These are phyloP conservation scores for Plebejus anna DNA, from an alignment of 2,888 invertebrate species.

Conservation along the genomic window DNA sequence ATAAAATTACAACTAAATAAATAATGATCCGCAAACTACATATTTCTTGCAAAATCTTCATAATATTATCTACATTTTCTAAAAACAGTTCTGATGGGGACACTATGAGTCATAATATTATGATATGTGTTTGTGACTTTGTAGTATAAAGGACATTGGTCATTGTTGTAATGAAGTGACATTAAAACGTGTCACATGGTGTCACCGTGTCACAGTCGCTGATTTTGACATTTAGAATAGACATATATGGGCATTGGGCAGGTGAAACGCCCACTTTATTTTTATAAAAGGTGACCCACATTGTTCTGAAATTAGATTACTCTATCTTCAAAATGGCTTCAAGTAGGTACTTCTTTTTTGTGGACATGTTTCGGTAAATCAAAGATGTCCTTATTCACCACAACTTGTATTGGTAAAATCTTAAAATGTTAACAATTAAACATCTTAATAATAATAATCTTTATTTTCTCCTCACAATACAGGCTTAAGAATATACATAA, in stretches of 20 bases:
- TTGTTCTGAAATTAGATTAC: not conserved
- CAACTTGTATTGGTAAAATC: too few species aligned
- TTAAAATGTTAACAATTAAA: not conserved
- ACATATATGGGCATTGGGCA: not conserved
- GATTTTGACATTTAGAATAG: not conserved
- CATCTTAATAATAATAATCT: too few species aligned
- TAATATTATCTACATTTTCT: not conserved
- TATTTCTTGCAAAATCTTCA: not conserved
- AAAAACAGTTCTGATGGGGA: not conserved
- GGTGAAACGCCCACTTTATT: not conserved
- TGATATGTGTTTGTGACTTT: not conserved
- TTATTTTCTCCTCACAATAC: too few species aligned
- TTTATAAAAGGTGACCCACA: too few species aligned
- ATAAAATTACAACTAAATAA: not conserved
- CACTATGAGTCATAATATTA: too few species aligned
- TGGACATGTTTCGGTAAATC: not conserved
- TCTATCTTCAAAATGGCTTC: too few species aligned
- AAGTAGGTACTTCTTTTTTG: too few species aligned
- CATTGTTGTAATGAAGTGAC: constrained; percentile 1
- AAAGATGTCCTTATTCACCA: too few species aligned
- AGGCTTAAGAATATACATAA: too few species aligned
- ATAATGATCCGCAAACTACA: not conserved
- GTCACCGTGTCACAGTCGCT: not conserved
- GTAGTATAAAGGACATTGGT: not conserved
- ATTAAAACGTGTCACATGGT: not conserved